A percentile compares a stretch with the other conserved stretches of the same genome.
Conservation (phyloP, 2,797 vertebrate genomes). For the Phrynocephalus vlangalii region DNA sequence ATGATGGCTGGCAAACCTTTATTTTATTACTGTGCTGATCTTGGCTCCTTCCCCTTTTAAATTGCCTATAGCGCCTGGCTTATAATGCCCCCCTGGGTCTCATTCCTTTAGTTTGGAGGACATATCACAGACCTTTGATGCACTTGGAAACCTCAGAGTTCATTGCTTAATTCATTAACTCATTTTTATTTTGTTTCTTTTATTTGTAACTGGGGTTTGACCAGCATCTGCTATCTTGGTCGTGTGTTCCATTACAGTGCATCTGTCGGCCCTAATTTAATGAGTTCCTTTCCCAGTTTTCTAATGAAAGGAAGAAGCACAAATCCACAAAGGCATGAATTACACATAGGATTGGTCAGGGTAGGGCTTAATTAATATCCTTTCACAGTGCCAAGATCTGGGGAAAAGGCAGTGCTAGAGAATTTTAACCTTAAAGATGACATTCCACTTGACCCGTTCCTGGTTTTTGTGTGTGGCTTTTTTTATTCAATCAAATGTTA, state of each 20-base stretch:
- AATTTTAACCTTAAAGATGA: conserved; percentile 20
- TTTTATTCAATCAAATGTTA: neutral
- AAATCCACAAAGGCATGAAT: conserved; percentile 12
- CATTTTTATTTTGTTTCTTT: conserved; percentile 27
- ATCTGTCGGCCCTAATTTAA: conserved; percentile 11
- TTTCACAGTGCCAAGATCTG: neutral
- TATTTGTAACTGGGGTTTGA: conserved; percentile 38
- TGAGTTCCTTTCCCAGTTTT: neutral
- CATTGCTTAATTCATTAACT: conserved; percentile 24
- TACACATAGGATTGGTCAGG: neutral
- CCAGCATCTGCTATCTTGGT: conserved; percentile 20
- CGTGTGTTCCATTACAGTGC: neutral
- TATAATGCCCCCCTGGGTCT: conserved; percentile 16
- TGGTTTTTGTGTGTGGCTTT: neutral
- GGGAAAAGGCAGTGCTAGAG: conserved; percentile 10
- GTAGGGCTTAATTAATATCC: conserved; percentile 19
- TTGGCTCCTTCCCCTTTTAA: conserved; percentile 13
- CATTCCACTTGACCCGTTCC: neutral
- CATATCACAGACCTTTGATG: conserved; percentile 3
- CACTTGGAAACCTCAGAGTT: conserved; percentile 5
- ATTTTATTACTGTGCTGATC: conserved; percentile 29
- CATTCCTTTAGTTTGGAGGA: conserved; percentile 30
- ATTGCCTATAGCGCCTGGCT: conserved; percentile 20
- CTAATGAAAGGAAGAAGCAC: neutral
- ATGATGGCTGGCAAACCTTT: conserved; percentile 29